Evolutionary conservation across 2,797 vertebrate species (phyloP), one percentile per base, ranked within the genome.

Genomic region (Adelosebastes latens): DNA sequence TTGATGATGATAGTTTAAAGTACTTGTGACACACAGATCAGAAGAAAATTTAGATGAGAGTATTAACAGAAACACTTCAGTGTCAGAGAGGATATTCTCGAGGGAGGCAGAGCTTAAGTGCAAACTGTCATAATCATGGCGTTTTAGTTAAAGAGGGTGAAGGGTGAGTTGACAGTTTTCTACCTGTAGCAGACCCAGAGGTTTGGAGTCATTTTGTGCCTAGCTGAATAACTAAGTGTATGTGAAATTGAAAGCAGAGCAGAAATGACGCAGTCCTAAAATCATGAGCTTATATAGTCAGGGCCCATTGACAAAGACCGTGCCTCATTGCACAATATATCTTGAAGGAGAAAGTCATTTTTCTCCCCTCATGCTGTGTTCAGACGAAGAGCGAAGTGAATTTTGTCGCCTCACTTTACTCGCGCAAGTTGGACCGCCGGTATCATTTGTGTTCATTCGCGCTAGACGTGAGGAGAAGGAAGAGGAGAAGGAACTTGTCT

Each of bases 1-100:
- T 90, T 91, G 84, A 90, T 84, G 79, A 59, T 68, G 67, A 83
- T 52, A 36, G 69, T 73, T 77, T 42, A n/a, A 59, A 81, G 76
- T 25, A 27, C 32, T 72, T 49, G 36, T 69, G 82, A 83, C 77
- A 60, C 65, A 75, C 60, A 80, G 72, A 89, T 85, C 71, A 75
- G 63, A 83, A 62, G 59, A 80, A 74, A 86, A 87, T 82, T 77
- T 78, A 73, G 63, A 86, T 29, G 18, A 80, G 60, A 31, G 52
- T 52, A 74, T 86, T 67, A 91, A 77, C 67, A 81, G 66, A 83
- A 85, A 80, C 55, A 76, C 76, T 83, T 77, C 27, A 53, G 77
- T 55, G 82, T 79, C 84, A 79, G 32, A 55, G 73, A 72, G 65
- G 66, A 75, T 72, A 75, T 77, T 73, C 72, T 79, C 70, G 31